phyloP scores from a whole-genome alignment of 2,113 vertebrate species.

The Elephantulus edwardii region DNA sequence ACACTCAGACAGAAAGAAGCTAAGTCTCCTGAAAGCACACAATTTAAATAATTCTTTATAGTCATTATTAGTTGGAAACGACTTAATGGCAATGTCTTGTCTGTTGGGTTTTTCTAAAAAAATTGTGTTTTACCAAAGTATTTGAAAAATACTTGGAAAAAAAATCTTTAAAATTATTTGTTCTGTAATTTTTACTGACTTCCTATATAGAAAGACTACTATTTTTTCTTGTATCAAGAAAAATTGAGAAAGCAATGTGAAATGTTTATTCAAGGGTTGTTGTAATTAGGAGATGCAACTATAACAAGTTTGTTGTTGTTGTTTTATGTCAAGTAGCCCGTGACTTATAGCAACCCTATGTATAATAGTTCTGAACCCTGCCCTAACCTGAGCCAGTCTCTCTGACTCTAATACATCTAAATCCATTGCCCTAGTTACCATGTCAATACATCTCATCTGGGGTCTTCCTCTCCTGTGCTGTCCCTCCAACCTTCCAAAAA shows the following conservation, averaged over 20 bases:
- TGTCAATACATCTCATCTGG: no score
- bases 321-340: no score
- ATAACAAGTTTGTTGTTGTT: neutral
- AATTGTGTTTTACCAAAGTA: neutral
- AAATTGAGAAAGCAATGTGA: neutral
- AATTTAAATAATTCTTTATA: neutral
- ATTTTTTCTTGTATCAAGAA: neutral
- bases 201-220: neutral
- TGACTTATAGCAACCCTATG: no score
- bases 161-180: slow-evolving; percentile 23
- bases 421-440: no score
- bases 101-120: neutral
- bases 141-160: neutral
- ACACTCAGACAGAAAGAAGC: neutral
- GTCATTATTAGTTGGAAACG: no score
- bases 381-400: no score
- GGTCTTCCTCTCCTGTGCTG: no score
- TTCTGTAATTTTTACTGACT: neutral
- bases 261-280: neutral
- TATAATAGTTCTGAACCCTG: no score
- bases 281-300: neutral
- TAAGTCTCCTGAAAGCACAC: neutral
- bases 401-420: no score
- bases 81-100: no score
- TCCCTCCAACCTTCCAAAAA: no score